phyloP scores from a whole-genome alignment of 2,888 invertebrate genomes.

The Stegana nigrithorax region DNA sequence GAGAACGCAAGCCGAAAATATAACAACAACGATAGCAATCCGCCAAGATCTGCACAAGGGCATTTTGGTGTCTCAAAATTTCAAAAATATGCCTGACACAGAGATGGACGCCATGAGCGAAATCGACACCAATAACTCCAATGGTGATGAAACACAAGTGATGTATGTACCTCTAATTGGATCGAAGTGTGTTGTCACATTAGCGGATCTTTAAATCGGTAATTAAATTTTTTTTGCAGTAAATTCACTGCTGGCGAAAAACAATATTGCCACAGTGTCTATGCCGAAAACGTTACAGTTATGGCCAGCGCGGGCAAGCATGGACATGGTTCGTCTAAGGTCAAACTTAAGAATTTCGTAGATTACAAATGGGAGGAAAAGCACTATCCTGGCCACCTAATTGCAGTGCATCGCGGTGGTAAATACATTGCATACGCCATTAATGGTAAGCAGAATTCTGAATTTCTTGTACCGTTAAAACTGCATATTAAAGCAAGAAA shows the following conservation, averaged over 20 bases:
- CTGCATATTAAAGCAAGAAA: not conserved
- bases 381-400: slow-evolving; percentile 86
- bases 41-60: not conserved
- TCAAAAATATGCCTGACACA: not conserved
- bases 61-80: not conserved
- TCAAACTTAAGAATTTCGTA: slow-evolving; percentile 89
- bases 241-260: slow-evolving; percentile 60
- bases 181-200: not conserved
- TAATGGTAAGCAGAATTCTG: slow-evolving; percentile 75
- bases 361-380: slow-evolving; percentile 94
- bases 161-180: not conserved
- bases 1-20: slow-evolving; percentile 1
- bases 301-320: slow-evolving; percentile 79
- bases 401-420: slow-evolving; percentile 88
- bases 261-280: slow-evolving; percentile 61
- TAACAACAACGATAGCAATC: not conserved
- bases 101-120: not conserved
- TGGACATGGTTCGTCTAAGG: slow-evolving; percentile 87
- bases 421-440: slow-evolving; percentile 91
- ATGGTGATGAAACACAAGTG: slow-evolving; percentile 23
- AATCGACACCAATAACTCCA: slow-evolving; percentile 25
- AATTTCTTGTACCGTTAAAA: not conserved
- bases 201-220: not conserved
- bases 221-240: slow-evolving; percentile 37
- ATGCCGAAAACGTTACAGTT: slow-evolving; percentile 74